Base-by-base conservation (phyloP, 1,140 invertebrate species). In the Lucilia sericata region DNA sequence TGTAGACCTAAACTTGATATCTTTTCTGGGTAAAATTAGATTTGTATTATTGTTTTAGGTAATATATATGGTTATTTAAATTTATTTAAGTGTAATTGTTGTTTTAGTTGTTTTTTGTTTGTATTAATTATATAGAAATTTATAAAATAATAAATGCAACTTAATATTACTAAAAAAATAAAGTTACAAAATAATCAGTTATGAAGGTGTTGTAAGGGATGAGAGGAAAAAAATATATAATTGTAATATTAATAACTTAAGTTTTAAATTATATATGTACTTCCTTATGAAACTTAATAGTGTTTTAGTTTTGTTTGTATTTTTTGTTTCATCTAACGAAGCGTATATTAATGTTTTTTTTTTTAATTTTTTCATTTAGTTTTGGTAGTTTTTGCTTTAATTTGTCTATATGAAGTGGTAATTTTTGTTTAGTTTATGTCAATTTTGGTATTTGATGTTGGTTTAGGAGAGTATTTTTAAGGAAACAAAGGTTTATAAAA, bases 201-300 rank as follows among this genome's bases (percentile, higher is more conserved):
- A 70, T 25, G 14, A 7, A 17, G 13, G 55, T 17, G 55, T 70
- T 25, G 19, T 65, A n/a, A n/a, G 17, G 4, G 8, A 70, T 21
- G 65, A 21, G 9, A 70, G 55, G 14, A 21, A 19, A 70, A 70
- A 70, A 25, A 70, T 70, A 19, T 30, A 60, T 60, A 60, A 60
- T 60, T 60, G 13, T 17, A 60, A 60, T 60, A 60, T 60, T 60
- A 70, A 70, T 70, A 70, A 70, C 65, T 70, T 70, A 70, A 70
- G 8, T 70, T 21, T 60, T 17, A 60, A 60, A 17, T 60, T 21
- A 70, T 70, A 30, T 30, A 30, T 30, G 25, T 70, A 70, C 65
- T 70, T 21, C 19, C 5, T 70, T 0, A 70, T 70, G 65, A 70
- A 9, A 70, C n/a, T 70, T 70, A 70, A 70, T 65, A 30, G 17